phyloP scores from a whole-genome alignment of 2,888 invertebrate genomes.

The Platypus cylindrus region DNA sequence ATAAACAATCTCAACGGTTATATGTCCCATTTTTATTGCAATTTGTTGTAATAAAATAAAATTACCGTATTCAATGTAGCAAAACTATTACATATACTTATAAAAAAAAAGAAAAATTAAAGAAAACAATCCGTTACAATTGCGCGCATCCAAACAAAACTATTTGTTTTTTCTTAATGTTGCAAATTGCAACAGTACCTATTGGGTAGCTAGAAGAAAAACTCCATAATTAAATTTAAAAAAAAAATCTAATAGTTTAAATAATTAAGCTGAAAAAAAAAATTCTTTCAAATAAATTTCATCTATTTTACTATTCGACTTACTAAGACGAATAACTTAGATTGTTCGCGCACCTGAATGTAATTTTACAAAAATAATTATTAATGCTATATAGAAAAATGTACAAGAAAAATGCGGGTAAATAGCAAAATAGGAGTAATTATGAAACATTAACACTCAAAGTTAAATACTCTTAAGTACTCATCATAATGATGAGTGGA shows the following conservation, averaged over 20 bases:
- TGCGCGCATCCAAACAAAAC: slow-evolving; percentile 5
- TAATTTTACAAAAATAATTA: slow-evolving; percentile 13
- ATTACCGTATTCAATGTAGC: slow-evolving; percentile 12
- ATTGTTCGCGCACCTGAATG: slow-evolving; percentile 9
- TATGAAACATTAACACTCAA: slow-evolving; percentile 15
- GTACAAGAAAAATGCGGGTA: slow-evolving; percentile 11
- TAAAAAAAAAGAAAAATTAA: too few relatives aligned
- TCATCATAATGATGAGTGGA: slow-evolving; percentile 10
- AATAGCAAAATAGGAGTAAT: slow-evolving; percentile 14
- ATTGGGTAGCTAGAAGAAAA: slow-evolving; percentile 4
- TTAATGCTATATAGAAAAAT: too few relatives aligned
- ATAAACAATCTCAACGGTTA: slow-evolving; percentile 12
- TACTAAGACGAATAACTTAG: slow-evolving; percentile 1
- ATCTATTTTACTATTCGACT: slow-evolving; percentile 7
- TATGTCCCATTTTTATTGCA: slow-evolving; percentile 14
- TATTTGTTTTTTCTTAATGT: too few relatives aligned
- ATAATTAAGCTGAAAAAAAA: too few relatives aligned
- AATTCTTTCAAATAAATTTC: slow-evolving; percentile 10
- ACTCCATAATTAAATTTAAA: slow-evolving; percentile 6
- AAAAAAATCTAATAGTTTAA: slow-evolving; percentile 2
- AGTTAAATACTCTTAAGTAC: slow-evolving; percentile 13
- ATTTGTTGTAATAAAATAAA: slow-evolving; percentile 14
- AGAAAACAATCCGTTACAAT: slow-evolving; percentile 11
- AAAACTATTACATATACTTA: too few relatives aligned
- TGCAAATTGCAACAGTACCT: too few relatives aligned